Conservation (phyloP, 2,797 vertebrate genomes). For the Knipowitschia caucasica region DNA sequence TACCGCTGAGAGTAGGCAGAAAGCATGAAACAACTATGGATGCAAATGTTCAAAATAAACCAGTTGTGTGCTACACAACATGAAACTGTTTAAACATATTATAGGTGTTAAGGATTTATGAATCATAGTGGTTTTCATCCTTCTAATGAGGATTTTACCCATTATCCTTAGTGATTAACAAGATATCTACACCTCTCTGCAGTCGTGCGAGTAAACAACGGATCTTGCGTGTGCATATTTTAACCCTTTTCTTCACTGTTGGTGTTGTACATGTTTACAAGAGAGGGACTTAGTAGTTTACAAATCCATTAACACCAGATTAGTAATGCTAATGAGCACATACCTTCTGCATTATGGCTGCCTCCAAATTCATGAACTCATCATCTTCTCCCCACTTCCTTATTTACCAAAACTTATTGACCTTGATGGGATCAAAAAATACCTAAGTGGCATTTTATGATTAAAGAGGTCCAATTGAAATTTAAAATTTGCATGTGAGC, state of each 20-base stretch:
- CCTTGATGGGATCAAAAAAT: too few species aligned
- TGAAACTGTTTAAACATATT: conserved; percentile 12
- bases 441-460: too few species aligned
- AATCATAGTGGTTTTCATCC: conserved; percentile 46
- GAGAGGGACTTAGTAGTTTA: conserved; percentile 69
- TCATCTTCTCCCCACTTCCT: too few species aligned
- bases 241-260: conserved; percentile 61
- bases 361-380: too few species aligned
- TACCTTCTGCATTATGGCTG: conserved; percentile 65
- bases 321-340: conserved; percentile 80
- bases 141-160: conserved; percentile 67
- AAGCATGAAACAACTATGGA: conserved; percentile 27
- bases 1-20: conserved; percentile 25
- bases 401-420: too few species aligned
- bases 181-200: conserved; percentile 64
- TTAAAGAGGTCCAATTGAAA: too few species aligned
- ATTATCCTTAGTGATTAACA: conserved; percentile 71
- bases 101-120: conserved; percentile 14
- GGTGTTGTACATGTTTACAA: conserved; percentile 44
- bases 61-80: conserved; percentile 10
- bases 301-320: conserved; percentile 78
- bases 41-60: conserved; percentile 23
- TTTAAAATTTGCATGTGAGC: too few species aligned
- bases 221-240: conserved; percentile 62
- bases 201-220: conserved; percentile 69